Evolutionary conservation across 2,888 invertebrate species (phyloP).

Genomic region (Eilema depressum): DNA sequence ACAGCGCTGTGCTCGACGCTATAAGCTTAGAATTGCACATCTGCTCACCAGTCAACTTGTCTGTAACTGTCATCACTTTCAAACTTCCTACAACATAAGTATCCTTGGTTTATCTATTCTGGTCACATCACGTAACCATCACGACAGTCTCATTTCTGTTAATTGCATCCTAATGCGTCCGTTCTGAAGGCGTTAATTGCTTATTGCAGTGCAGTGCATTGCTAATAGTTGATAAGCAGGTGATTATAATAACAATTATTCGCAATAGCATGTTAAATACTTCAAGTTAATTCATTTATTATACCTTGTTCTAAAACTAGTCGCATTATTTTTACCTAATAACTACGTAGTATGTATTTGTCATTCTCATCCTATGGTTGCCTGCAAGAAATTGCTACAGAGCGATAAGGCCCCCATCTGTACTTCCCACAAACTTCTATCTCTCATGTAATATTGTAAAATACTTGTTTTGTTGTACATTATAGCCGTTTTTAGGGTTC

Average conservation of each 20-base stretch:
- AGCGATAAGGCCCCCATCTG: too few relatives aligned
- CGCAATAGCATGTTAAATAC: not conserved
- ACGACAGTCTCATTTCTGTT: not conserved
- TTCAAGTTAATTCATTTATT: not conserved
- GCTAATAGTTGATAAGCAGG: constrained; percentile 2
- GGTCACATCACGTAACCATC: not conserved
- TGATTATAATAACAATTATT: not conserved
- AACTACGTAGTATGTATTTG: not conserved
- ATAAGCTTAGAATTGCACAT: too few relatives aligned
- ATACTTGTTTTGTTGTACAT: too few relatives aligned
- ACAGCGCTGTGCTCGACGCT: too few relatives aligned
- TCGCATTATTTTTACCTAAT: not conserved
- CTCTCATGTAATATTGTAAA: too few relatives aligned
- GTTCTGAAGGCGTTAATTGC: not conserved
- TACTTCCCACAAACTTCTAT: too few relatives aligned
- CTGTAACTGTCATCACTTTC: not conserved
- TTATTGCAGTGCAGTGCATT: not conserved
- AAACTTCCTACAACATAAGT: not conserved
- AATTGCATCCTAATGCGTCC: not conserved
- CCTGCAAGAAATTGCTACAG: too few relatives aligned
- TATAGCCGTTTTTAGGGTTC: too few relatives aligned
- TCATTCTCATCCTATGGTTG: too few relatives aligned
- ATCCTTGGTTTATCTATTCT: not conserved
- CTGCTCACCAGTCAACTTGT: too few relatives aligned
- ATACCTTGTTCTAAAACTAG: not conserved